A percentile compares a stretch with the other conserved stretches of the same genome.
phyloP scores from a whole-genome alignment of 2,888 invertebrate genomes.

The Dastarcus helophoroides region DNA sequence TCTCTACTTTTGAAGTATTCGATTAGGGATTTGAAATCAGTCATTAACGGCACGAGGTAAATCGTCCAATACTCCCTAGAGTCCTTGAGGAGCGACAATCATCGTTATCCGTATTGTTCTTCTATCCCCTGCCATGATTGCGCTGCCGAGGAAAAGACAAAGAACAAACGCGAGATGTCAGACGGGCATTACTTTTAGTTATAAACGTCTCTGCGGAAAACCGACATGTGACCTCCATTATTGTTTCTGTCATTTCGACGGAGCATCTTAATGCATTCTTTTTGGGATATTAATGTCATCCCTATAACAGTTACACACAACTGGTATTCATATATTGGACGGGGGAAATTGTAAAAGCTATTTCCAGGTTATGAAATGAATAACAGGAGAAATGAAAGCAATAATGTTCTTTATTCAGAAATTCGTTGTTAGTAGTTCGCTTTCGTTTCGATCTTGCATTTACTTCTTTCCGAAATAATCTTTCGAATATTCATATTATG shows the following conservation, averaged over 20 bases:
- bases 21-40: slow-evolving; percentile 26
- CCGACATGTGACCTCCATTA: slow-evolving; percentile 29
- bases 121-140: slow-evolving; percentile 28
- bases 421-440: too few relatives aligned
- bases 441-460: too few relatives aligned
- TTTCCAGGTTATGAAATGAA: too few relatives aligned
- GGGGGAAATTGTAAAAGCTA: too few relatives aligned
- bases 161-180: slow-evolving; percentile 32
- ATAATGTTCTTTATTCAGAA: too few relatives aligned
- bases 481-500: too few relatives aligned
- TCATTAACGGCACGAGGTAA: slow-evolving; percentile 35
- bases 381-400: too few relatives aligned
- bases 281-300: too few relatives aligned
- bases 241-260: slow-evolving; percentile 29
- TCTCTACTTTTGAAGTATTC: slow-evolving; percentile 31
- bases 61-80: slow-evolving; percentile 33
- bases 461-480: too few relatives aligned
- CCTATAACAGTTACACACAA: too few relatives aligned
- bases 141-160: slow-evolving; percentile 23
- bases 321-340: too few relatives aligned
- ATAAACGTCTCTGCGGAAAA: slow-evolving; percentile 29
- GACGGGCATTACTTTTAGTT: slow-evolving; percentile 28
- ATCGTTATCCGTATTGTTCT: slow-evolving; percentile 37
- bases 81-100: slow-evolving; percentile 34
- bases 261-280: slow-evolving; percentile 25